Base-by-base conservation (phyloP, 2,797 vertebrate genomes). In the Ptychobarbus kaznakovi region DNA sequence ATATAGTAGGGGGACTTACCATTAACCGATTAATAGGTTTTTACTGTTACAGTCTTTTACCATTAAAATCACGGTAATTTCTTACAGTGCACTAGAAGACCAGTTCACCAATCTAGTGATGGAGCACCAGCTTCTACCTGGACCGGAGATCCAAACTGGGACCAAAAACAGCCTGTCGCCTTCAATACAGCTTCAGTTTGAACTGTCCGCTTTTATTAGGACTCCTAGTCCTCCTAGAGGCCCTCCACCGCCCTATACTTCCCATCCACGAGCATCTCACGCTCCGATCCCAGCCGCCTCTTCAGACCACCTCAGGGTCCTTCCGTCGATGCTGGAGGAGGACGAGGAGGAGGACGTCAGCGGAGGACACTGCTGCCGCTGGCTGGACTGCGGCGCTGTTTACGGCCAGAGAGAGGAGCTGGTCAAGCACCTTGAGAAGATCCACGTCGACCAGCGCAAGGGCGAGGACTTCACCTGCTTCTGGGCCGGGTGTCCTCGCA, bases 391-490 rank as follows among this genome's bases (percentile, higher is more conserved):
- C 11, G 95, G 93, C 35, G 95, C 93, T 6, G 84, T 95, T 16
- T 98, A 96, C 18, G 95, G 97, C 88, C 97, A 97, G 85, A 97
- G 96, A 91, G 97, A 99, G 89, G 97, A 98, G 91, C 96, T 99
- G 86, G 98, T 98, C 88, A 95, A 89, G 89, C 98, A 99, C 93
- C 99, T 99, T 83, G 98, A 99, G 91, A 99, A 97, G 92, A 91
- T 96, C 0, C 98, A 99, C 80, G 95, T 99, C 90, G 98, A 99
- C 93, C 98, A 99, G 92, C 94, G 97, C 86, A 98, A 97, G 90
- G 96, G 97, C 22, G 98, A 99, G 74, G 97, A 99, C 86, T 99
- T 99, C 92, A 96, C 96, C 3, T 99, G 98, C 92, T 98, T 97
- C 93, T 99, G 98, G 98, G 92, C 92, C 0, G 96, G 96, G 22